Base-by-base conservation (phyloP, 2,113 vertebrate species). In the Myotis lucifugus region DNA sequence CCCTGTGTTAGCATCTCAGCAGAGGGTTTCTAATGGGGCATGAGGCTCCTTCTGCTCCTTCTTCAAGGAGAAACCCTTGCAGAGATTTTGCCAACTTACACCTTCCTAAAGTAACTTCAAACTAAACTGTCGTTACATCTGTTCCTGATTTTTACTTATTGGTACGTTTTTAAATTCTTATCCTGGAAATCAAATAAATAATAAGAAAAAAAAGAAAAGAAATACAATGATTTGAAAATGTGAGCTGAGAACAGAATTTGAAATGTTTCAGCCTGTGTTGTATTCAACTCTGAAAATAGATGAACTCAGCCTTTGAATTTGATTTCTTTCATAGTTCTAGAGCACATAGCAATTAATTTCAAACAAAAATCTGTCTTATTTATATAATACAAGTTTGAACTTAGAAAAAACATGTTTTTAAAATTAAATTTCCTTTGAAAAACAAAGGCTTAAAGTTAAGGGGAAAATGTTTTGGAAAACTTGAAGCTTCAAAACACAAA, bases 361-460 rank as follows among this genome's bases (percentile, higher is more conserved):
- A 93, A 95, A 74, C 42, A 95, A 95, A 93, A 94, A 91, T 89
- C 64, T 93, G 90, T 90, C 83, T 91, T 92, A 90, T 92, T 95
- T 95, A 59, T 91, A 87, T 78, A 94, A 92, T 79, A 85, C 70
- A 91, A 94, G 42, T 91, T 96, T 96, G 74, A 96, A 91, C 52
- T 95, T 94, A 85, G 50, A 85, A 94, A 91, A 94, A 90, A 67
- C 84, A 88, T 94, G 72, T 88, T 96, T 96, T 95, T 78, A 46
- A 96, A 96, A 95, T 97, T 96, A 96, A 94, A 83, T 93, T 97
- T 96, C 42, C 69, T 93, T 97, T 95, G 94, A 73, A 93, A 95
- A 94, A 93, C 81, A 97, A 97, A 96, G 67, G 54, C 81, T 96
- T 77, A 93, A 95, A 95, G 50, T 95, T 81, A 85, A 95, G 93